Conservation (phyloP, 2,888 invertebrate species). For the Netelia melanura region DNA sequence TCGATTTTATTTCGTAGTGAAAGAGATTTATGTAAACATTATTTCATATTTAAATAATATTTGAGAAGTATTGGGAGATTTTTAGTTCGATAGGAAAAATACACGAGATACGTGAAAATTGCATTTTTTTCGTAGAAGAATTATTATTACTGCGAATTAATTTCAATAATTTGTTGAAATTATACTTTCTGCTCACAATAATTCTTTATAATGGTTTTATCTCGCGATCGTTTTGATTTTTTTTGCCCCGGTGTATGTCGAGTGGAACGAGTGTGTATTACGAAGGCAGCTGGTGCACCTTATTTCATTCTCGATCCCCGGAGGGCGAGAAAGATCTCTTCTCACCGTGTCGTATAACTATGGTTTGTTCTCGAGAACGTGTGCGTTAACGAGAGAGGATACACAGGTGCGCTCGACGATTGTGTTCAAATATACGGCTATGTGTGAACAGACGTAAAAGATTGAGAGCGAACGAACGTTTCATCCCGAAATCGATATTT, state of each 20-base stretch:
- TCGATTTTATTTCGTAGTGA: no score
- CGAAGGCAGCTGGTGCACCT: conserved; percentile 28
- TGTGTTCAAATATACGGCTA: conserved; percentile 45
- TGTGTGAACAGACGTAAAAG: conserved; percentile 15
- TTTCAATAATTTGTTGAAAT: conserved; percentile 24
- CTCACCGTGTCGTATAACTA: conserved; percentile 11
- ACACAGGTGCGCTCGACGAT: conserved; percentile 59
- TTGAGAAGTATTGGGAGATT: no score
- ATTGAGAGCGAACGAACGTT: conserved; percentile 26
- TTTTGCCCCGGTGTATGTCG: not conserved
- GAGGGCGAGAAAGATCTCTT: conserved; percentile 32
- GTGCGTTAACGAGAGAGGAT: conserved; percentile 50
- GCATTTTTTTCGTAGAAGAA: not conserved
- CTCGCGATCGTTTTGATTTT: not conserved
- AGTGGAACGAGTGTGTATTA: conserved; percentile 5
- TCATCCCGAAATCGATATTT: conserved; percentile 27
- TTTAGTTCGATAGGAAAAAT: no score
- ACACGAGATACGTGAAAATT: not conserved
- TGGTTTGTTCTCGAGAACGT: conserved; percentile 39
- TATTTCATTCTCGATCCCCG: conserved; percentile 29
- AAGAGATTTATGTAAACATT: no score
- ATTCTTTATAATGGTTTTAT: conserved; percentile 1
- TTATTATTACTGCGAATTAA: conserved; percentile 2
- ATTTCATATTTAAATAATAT: no score
- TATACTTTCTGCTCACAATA: not conserved